Percentiles rank a stretch among this genome's conserved stretches.
phyloP scores from a whole-genome alignment of 2,888 invertebrate species.

The Achlya flavicornis region DNA sequence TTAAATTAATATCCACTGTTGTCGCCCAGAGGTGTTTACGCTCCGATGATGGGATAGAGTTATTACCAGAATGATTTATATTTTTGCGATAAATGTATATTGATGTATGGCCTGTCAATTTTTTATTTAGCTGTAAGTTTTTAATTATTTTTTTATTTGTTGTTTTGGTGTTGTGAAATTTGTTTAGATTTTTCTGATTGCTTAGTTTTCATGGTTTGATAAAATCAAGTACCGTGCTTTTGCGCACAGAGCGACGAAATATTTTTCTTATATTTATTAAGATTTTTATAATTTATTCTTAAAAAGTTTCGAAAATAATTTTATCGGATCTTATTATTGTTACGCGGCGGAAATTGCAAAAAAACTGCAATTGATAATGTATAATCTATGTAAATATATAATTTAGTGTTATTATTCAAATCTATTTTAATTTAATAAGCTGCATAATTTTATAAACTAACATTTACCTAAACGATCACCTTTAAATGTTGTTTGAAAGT shows the following conservation, averaged over 20 bases:
- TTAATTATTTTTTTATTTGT: not conserved
- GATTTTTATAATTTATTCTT: no score
- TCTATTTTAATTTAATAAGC: not conserved
- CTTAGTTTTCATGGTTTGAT: no score
- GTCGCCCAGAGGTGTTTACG: slow-evolving; percentile 53
- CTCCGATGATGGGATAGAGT: slow-evolving; percentile 34
- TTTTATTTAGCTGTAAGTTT: not conserved
- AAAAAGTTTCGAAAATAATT: no score
- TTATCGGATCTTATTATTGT: no score
- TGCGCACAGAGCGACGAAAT: no score
- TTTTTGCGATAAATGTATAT: not conserved
- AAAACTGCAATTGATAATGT: no score
- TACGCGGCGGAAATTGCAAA: no score
- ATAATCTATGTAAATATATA: not conserved
- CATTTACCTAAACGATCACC: not conserved
- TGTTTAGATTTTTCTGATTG: no score
- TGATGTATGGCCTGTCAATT: not conserved
- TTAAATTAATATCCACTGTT: slow-evolving; percentile 58
- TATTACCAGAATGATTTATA: slow-evolving; percentile 12
- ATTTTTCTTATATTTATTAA: no score
- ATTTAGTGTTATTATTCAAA: not conserved
- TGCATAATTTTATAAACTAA: not conserved
- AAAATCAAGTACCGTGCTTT: no score
- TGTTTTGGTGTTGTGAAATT: no score
- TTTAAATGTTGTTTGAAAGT: not conserved